A percentile compares a stretch with the other conserved stretches of the same genome.
Conservation (phyloP, 2,888 invertebrate genomes). For the Drosophila paracracens region DNA sequence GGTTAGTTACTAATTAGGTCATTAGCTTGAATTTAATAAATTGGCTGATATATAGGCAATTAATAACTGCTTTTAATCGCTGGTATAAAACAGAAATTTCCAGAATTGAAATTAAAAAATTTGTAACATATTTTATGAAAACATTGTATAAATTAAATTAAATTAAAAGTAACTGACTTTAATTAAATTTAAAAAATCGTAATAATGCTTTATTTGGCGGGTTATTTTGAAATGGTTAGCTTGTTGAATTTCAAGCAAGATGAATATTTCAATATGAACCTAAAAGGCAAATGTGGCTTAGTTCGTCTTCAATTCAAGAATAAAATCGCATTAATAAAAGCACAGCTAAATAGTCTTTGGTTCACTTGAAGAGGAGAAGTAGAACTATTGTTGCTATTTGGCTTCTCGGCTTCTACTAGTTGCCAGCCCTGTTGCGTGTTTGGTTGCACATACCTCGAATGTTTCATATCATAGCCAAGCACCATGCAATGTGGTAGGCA, state of each 20-base stretch:
- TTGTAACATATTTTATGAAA: not conserved
- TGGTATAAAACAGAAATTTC: not conserved
- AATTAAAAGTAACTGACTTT: too few relatives aligned
- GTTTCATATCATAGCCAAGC: slow-evolving; percentile 49
- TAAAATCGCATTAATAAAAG: not conserved
- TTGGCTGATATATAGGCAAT: not conserved
- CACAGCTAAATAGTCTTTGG: not conserved
- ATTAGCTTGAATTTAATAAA: not conserved
- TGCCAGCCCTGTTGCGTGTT: slow-evolving; percentile 35
- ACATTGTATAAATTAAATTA: not conserved
- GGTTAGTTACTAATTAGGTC: not conserved
- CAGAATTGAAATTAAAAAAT: not conserved
- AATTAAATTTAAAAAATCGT: not conserved
- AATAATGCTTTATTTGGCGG: not conserved
- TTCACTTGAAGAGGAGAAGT: not conserved
- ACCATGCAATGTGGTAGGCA: slow-evolving; percentile 4
- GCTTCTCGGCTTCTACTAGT: not conserved
- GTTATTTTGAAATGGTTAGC: not conserved
- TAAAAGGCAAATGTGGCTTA: not conserved
- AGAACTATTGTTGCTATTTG: not conserved
- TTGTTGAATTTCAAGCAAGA: not conserved
- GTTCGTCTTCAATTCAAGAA: not conserved
- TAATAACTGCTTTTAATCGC: not conserved
- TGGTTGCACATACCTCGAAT: slow-evolving; percentile 38
- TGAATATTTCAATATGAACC: not conserved